Conservation (phyloP, 2,888 invertebrate genomes). For the Epinotia nisella region DNA sequence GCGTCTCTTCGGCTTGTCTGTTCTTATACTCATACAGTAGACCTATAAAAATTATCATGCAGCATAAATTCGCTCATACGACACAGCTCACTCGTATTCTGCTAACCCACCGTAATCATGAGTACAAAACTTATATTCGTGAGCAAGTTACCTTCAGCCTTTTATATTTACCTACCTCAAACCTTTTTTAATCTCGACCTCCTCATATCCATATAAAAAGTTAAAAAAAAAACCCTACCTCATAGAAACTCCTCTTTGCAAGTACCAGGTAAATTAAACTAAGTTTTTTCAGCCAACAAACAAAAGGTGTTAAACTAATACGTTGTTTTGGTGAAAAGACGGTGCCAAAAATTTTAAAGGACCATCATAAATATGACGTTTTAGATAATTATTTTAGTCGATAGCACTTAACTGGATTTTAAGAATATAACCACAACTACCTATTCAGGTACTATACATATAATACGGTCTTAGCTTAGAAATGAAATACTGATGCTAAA, state of each 20-base stretch:
- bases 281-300: background rate
- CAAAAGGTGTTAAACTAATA: background rate
- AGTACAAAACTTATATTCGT: slow-evolving; percentile 47
- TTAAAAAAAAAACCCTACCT: background rate
- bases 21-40: too few relatives aligned
- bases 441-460: slow-evolving; percentile 17
- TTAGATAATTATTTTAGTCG: background rate
- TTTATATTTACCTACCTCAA: slow-evolving; percentile 51
- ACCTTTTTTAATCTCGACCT: slow-evolving; percentile 20
- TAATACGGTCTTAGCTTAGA: slow-evolving; percentile 7
- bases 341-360: background rate
- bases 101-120: slow-evolving; percentile 46
- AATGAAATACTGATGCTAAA: slow-evolving; percentile 37
- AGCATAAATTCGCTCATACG: slow-evolving; percentile 14
- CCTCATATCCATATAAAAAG: slow-evolving; percentile 12
- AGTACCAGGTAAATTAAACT: background rate
- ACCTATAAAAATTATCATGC: background rate
- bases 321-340: background rate
- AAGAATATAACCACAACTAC: slow-evolving; percentile 2
- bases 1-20: background rate
- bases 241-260: background rate
- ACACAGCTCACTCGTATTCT: slow-evolving; percentile 5
- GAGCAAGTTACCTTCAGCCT: slow-evolving; percentile 68
- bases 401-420: background rate
- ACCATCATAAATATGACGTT: too few relatives aligned